Evolutionary conservation across 2,888 invertebrate species (phyloP), one percentile per base, ranked within the genome.

Genomic region (Pharmacophagus antenor): DNA sequence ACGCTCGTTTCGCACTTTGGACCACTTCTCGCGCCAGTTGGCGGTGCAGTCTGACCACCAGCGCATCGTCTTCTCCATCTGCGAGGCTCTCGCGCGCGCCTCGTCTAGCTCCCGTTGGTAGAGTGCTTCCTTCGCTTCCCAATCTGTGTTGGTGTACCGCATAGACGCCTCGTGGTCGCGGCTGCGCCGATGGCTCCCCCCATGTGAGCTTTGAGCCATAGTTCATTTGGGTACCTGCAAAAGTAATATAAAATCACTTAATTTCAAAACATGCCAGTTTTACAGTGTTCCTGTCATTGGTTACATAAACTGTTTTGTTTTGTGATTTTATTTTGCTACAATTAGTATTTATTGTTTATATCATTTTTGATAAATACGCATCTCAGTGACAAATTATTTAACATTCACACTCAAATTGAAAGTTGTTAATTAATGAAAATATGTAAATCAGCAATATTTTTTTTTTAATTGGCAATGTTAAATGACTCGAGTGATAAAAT

Each of bases 1-100:
- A 22, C 98, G 92, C 87, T 99, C 99, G 78, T 95, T 97, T 57
- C 98, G 93, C 41, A 70, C 96, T 88, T 98, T 98, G 82, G 96
- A 96, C 99, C 99, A 99, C 78, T 99, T 99, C 93, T 92, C 98
- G 94, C 89, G 83, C 99, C 99, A 55, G 96, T 98, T 99, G 95
- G 98, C 97, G 0, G 99, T 99, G 81, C 99, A 99, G 80, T 99
- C 99, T 0, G 98, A 98, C 99, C 99, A 99, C 99, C 99, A 99
- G 62, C 98, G 92, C 98, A 99, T 99, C 0, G 99, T 99, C 85
- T 99, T 99, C 82, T 99, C 99, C 99, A 99, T 99, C 85, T 99
- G 99, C 0, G 98, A 95, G 17, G 98, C 98, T 64, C 99, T 89
- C 3, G 98, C 97, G 67, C 98, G 92, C 0, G 98, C 98, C 77